Percentiles rank a stretch among this genome's conserved stretches.
These are phyloP conservation scores for Shinisaurus crocodilurus DNA, from an alignment of 2,113 vertebrate genomes.

Conservation along the genomic window DNA sequence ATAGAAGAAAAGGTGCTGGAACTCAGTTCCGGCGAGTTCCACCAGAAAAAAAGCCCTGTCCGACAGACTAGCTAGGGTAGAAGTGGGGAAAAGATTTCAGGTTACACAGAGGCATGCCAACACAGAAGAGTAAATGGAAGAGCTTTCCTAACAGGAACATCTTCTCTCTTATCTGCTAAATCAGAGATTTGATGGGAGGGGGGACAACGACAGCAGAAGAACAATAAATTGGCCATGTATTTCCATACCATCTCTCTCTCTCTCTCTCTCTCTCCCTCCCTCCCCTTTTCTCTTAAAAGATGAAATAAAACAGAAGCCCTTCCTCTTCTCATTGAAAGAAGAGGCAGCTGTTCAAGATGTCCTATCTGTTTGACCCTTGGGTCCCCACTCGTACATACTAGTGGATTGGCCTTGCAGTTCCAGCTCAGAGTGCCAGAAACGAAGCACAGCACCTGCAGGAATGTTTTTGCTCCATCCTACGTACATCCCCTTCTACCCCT, in stretches of 20 bases:
- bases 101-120: not conserved
- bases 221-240: slow-evolving; percentile 46
- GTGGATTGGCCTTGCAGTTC: not conserved
- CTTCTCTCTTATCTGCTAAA: slow-evolving; percentile 29
- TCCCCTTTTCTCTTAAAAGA: too few relatives aligned
- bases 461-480: not conserved
- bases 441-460: not conserved
- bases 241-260: slow-evolving; percentile 50
- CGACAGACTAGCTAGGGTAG: not conserved
- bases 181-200: slow-evolving; percentile 36
- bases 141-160: not conserved
- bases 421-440: not conserved
- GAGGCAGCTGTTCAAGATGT: slow-evolving; percentile 58
- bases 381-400: not conserved
- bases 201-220: slow-evolving; percentile 27
- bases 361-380: slow-evolving; percentile 20
- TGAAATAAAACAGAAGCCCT: slow-evolving; percentile 44
- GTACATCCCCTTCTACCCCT: not conserved
- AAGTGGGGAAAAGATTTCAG: not conserved
- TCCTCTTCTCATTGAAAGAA: slow-evolving; percentile 45
- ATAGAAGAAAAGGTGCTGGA: too few relatives aligned
- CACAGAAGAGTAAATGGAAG: not conserved
- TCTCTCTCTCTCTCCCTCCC: slow-evolving; percentile 56
- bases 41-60: too few relatives aligned
- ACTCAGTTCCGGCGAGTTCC: too few relatives aligned